Conservation (phyloP, 1,140 invertebrate species). For the Temnothorax curvispinosus region DNA sequence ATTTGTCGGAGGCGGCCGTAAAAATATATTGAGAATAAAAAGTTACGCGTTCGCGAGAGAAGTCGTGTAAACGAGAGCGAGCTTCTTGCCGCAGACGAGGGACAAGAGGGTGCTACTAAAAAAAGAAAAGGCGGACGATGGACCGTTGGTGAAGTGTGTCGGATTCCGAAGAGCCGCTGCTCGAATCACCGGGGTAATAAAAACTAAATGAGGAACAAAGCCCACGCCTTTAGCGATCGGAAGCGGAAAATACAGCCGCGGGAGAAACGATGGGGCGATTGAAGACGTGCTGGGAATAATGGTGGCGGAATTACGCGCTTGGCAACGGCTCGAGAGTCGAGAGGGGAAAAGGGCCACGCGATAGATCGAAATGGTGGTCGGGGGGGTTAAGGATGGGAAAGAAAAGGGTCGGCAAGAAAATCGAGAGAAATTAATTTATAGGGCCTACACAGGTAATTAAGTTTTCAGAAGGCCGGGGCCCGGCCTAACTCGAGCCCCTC, state of each 20-base stretch:
- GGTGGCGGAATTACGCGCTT: slow-evolving; percentile 81
- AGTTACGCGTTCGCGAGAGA: not conserved
- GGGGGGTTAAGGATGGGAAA: slow-evolving; percentile 49
- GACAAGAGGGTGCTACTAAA: slow-evolving; percentile 63
- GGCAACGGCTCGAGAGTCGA: slow-evolving; percentile 66
- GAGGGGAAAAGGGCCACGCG: slow-evolving; percentile 48
- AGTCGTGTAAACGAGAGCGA: slow-evolving; percentile 37
- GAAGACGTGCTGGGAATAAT: slow-evolving; percentile 85
- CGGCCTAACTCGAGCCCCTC: slow-evolving; percentile 73
- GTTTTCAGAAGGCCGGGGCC: slow-evolving; percentile 82
- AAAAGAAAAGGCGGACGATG: not conserved
- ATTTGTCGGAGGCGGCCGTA: slow-evolving; percentile 22
- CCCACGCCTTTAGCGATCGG: slow-evolving; percentile 72
- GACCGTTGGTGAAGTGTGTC: slow-evolving; percentile 20
- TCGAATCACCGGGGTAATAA: slow-evolving; percentile 78
- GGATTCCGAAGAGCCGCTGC: slow-evolving; percentile 29
- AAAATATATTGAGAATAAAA: slow-evolving; percentile 55
- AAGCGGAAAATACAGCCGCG: slow-evolving; percentile 71
- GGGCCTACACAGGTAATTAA: slow-evolving; percentile 85
- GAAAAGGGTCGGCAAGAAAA: slow-evolving; percentile 75
- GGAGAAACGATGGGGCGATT: slow-evolving; percentile 72
- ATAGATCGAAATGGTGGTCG: slow-evolving; percentile 51
- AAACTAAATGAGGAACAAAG: slow-evolving; percentile 85
- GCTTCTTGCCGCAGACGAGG: slow-evolving; percentile 39
- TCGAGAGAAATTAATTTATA: slow-evolving; percentile 85